Conservation (phyloP, 2,888 invertebrate genomes). For the Pammene aurita region DNA sequence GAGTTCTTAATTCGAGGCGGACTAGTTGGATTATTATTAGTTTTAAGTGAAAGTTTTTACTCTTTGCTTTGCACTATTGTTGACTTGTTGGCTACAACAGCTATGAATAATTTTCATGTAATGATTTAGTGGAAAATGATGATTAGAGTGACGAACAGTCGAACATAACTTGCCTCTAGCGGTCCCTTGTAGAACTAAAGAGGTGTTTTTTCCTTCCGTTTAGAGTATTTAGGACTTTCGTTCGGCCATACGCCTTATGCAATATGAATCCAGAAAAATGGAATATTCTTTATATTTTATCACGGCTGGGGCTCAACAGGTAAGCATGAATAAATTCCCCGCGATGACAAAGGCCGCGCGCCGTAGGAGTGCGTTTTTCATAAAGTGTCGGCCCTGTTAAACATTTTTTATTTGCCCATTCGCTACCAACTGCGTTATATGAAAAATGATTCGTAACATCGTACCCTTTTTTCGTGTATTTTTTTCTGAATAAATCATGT, state of each 20-base stretch:
- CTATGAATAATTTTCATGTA: too few species aligned
- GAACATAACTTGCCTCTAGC: too few species aligned
- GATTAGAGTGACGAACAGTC: too few species aligned
- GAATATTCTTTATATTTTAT: conserved; percentile 80
- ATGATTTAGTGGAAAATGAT: background rate
- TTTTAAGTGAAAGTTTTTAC: too few species aligned
- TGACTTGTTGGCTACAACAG: background rate
- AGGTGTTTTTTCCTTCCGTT: background rate
- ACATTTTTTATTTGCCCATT: conserved; percentile 83
- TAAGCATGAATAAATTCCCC: conserved; percentile 78
- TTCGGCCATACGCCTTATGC: conserved; percentile 62
- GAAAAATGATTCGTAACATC: conserved; percentile 82
- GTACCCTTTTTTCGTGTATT: conserved; percentile 80
- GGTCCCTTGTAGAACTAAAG: too few species aligned
- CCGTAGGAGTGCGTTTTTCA: conserved; percentile 77
- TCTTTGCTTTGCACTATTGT: too few species aligned
- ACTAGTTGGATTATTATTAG: too few species aligned
- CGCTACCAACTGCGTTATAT: conserved; percentile 84
- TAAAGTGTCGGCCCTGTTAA: conserved; percentile 81
- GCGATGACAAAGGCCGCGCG: conserved; percentile 79
- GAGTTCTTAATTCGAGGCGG: too few species aligned
- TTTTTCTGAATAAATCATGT: conserved; percentile 82
- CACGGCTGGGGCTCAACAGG: conserved; percentile 79
- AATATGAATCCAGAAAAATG: conserved; percentile 80
- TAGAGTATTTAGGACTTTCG: conserved; percentile 55